phyloP scores from a whole-genome alignment of 2,797 vertebrate species.

The Poecilia wingei region DNA sequence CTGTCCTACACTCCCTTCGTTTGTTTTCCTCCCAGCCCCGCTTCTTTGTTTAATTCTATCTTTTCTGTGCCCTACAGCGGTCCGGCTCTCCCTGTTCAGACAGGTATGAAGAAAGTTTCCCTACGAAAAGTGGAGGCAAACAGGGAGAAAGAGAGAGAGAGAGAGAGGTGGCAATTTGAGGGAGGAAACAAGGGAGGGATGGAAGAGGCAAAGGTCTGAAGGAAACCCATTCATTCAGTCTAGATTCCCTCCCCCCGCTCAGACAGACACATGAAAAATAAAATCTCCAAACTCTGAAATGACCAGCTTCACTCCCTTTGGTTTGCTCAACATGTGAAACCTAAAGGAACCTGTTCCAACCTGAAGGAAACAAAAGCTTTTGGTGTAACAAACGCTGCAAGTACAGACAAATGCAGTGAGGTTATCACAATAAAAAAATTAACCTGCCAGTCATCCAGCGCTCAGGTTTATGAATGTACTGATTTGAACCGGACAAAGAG shows the following conservation, averaged over 20 bases:
- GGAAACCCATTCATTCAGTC: conserved; percentile 80
- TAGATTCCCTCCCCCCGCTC: conserved; percentile 63
- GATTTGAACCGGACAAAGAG: background rate
- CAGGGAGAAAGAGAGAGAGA: conserved; percentile 34
- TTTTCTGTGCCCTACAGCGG: conserved; percentile 55
- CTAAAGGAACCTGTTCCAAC: conserved; percentile 44
- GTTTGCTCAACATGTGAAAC: conserved; percentile 19
- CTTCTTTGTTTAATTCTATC: conserved; percentile 37
- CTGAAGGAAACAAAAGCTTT: conserved; percentile 39
- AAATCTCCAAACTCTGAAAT: conserved; percentile 44
- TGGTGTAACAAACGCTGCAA: conserved; percentile 21
- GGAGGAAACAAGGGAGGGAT: conserved; percentile 78
- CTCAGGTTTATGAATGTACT: background rate
- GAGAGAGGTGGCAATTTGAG: conserved; percentile 77
- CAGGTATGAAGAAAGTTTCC: conserved; percentile 79
- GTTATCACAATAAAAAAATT: conserved; percentile 31
- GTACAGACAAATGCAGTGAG: conserved; percentile 36
- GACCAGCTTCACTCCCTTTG: conserved; percentile 14
- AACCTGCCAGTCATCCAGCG: background rate
- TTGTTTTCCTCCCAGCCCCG: conserved; percentile 29
- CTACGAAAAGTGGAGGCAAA: conserved; percentile 40
- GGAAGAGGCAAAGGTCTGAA: conserved; percentile 73
- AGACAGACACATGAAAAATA: conserved; percentile 52
- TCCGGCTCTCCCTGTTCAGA: conserved; percentile 73
- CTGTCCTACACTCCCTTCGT: conserved; percentile 50